These are phyloP conservation scores for Frankliniella fusca DNA, from an alignment of 2,888 invertebrate genomes.

Conservation along the genomic window DNA sequence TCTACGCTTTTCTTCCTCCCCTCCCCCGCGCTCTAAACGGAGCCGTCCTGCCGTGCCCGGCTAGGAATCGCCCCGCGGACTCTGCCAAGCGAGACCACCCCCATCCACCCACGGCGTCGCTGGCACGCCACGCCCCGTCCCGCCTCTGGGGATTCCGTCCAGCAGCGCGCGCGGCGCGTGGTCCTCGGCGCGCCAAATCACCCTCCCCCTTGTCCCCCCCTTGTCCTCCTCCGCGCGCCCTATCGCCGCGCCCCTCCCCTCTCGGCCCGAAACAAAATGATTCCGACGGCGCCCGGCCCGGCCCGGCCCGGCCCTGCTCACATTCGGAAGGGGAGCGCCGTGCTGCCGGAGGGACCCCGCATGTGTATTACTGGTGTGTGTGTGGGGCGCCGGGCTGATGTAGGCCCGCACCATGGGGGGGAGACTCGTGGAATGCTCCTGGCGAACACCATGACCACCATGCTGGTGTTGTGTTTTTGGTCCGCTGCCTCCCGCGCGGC, in stretches of 20 bases:
- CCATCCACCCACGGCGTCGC: not conserved
- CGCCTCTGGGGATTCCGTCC: conserved; percentile 17
- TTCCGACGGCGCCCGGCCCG: conserved; percentile 4
- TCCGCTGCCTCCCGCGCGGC: too few relatives aligned
- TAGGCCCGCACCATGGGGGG: too few relatives aligned
- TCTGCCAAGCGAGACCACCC: not conserved
- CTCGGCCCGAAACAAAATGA: not conserved
- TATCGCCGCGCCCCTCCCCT: too few relatives aligned
- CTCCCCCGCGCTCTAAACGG: not conserved
- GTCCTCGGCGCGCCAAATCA: conserved; percentile 13
- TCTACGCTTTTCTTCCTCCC: not conserved
- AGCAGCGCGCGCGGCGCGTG: not conserved
- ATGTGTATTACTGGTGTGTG: too few relatives aligned
- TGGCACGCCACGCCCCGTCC: not conserved
- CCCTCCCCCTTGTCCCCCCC: not conserved
- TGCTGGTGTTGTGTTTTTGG: too few relatives aligned
- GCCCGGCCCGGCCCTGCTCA: not conserved
- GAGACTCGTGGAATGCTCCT: too few relatives aligned
- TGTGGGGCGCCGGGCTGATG: too few relatives aligned
- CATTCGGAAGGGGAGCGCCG: not conserved
- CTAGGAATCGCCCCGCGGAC: not conserved
- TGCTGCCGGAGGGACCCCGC: too few relatives aligned
- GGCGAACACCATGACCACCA: too few relatives aligned
- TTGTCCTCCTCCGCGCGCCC: not conserved
- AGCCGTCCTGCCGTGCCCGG: not conserved